Conservation (phyloP, 2,888 invertebrate genomes). For the Nymphalis urticae region DNA sequence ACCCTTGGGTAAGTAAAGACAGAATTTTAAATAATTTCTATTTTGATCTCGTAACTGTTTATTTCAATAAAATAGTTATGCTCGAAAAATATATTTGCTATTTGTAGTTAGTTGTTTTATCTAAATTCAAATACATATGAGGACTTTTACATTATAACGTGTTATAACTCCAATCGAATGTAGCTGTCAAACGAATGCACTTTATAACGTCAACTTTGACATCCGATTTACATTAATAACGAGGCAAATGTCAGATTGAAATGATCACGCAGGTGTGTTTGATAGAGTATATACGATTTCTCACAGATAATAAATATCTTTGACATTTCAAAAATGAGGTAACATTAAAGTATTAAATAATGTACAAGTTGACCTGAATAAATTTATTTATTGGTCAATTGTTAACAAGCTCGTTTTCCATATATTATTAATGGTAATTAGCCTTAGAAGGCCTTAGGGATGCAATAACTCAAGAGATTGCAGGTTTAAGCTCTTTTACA, state of each 20-base stretch:
- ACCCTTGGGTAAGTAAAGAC: too few relatives aligned
- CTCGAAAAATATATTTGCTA: too few relatives aligned
- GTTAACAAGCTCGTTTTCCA: not conserved
- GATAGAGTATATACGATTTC: not conserved
- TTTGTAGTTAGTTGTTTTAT: too few relatives aligned
- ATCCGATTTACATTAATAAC: conserved; percentile 2
- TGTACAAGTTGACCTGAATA: conserved; percentile 4
- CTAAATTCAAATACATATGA: not conserved
- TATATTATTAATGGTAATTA: not conserved
- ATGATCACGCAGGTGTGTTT: conserved; percentile 1
- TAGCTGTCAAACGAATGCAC: not conserved
- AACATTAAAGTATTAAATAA: conserved; percentile 2
- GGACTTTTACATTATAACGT: not conserved
- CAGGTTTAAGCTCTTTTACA: too few relatives aligned
- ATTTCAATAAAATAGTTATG: too few relatives aligned
- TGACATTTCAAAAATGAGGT: conserved; percentile 1
- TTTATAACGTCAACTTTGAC: conserved; percentile 3
- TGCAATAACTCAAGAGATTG: too few relatives aligned
- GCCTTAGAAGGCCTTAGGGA: not conserved
- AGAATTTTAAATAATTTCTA: too few relatives aligned
- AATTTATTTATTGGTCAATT: conserved; percentile 1
- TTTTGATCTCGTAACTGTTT: too few relatives aligned
- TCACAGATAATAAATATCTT: conserved; percentile 8
- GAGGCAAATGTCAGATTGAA: conserved; percentile 4
- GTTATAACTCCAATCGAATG: not conserved